Conservation (phyloP, 2,888 invertebrate genomes). For the Drosophila borborema region DNA sequence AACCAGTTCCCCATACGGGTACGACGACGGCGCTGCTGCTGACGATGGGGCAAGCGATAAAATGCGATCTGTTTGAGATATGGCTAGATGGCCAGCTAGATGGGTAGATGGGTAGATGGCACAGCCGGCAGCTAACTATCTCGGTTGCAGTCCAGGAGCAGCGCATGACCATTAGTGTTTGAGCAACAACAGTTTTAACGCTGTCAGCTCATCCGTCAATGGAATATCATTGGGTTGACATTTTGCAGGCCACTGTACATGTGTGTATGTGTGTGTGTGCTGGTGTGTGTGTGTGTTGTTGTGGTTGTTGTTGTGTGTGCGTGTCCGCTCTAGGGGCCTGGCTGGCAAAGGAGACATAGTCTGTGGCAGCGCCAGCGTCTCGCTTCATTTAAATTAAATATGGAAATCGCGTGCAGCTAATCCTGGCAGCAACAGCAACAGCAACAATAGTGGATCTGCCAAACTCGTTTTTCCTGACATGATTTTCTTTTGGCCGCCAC, state of each 20-base stretch:
- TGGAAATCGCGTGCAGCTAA: slow-evolving; percentile 81
- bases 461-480: slow-evolving; percentile 69
- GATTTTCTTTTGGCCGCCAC: slow-evolving; percentile 60
- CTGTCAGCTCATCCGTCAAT: slow-evolving; percentile 85
- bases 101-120: slow-evolving; percentile 14
- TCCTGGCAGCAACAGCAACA: slow-evolving; percentile 59
- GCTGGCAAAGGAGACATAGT: slow-evolving; percentile 19
- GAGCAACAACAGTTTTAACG: slow-evolving; percentile 84
- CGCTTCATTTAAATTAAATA: slow-evolving; percentile 82
- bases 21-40: slow-evolving; percentile 7
- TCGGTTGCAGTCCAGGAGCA: slow-evolving; percentile 31
- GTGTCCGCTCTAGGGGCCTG: slow-evolving; percentile 53
- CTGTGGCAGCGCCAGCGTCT: slow-evolving; percentile 24
- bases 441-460: slow-evolving; percentile 4
- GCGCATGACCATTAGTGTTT: slow-evolving; percentile 79
- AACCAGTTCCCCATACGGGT: slow-evolving; percentile 62
- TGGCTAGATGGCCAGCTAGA: slow-evolving; percentile 41
- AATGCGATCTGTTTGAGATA: slow-evolving; percentile 78
- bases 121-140: slow-evolving; percentile 13
- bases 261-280: slow-evolving; percentile 16
- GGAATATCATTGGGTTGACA: slow-evolving; percentile 84
- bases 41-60: slow-evolving; percentile 67
- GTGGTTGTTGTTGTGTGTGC: slow-evolving; percentile 27
- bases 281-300: neutral
- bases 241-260: slow-evolving; percentile 74